Conservation (phyloP, 2,113 vertebrate species). For the Pitta sordida region DNA sequence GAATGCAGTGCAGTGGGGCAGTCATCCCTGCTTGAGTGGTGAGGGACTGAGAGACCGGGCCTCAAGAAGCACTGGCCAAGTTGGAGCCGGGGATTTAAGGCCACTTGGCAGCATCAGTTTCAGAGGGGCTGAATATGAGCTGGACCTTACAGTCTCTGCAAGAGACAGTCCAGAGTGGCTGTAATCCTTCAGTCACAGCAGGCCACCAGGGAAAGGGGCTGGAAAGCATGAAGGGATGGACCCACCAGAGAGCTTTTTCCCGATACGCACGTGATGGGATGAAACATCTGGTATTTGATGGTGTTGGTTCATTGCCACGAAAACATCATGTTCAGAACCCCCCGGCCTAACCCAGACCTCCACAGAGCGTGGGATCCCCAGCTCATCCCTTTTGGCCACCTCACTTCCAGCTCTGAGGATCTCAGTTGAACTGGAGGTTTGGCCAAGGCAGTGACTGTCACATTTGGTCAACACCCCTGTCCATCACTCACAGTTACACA, state of each 20-base stretch:
- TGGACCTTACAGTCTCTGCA: not conserved
- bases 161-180: not conserved
- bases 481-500: accelerated
- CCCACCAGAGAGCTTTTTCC: not conserved
- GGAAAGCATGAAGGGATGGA: not conserved
- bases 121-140: not conserved
- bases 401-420: not conserved
- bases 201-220: not conserved
- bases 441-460: not conserved
- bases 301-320: accelerated
- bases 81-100: not conserved
- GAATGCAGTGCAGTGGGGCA: not conserved
- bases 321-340: accelerated
- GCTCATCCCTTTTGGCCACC: accelerated
- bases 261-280: not conserved
- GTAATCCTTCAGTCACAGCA: not conserved
- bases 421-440: not conserved
- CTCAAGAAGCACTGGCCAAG: not conserved
- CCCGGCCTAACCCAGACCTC: not conserved
- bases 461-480: not conserved
- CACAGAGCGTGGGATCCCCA: accelerated
- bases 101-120: not conserved
- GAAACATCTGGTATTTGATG: not conserved
- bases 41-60: not conserved
- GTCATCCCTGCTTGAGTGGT: not conserved